These are phyloP conservation scores for Pteria penguin DNA, from an alignment of 2,888 invertebrate genomes.

Conservation along the genomic window DNA sequence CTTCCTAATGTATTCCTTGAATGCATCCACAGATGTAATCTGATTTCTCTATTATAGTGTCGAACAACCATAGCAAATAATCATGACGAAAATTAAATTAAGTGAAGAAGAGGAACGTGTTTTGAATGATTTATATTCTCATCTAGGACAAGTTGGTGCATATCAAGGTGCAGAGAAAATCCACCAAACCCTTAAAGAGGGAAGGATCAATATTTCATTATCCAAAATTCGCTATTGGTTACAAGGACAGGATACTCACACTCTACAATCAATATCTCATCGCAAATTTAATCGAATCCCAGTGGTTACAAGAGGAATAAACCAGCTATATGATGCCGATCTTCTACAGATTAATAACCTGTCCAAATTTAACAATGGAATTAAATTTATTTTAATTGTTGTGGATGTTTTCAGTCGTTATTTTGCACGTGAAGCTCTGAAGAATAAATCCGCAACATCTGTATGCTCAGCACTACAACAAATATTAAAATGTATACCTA, in stretches of 20 bases:
- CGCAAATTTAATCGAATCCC: not conserved
- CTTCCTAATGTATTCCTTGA: too few species aligned
- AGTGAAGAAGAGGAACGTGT: too few species aligned
- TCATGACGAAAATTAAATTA: too few species aligned
- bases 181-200: not conserved
- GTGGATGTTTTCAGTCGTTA: slow-evolving; percentile 39
- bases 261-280: not conserved
- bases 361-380: slow-evolving; percentile 27
- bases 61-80: too few species aligned
- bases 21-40: too few species aligned
- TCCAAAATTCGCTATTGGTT: not conserved
- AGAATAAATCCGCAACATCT: slow-evolving; percentile 27
- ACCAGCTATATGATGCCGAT: slow-evolving; percentile 40
- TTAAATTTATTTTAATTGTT: slow-evolving; percentile 25
- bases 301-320: slow-evolving; percentile 9
- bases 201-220: not conserved
- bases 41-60: too few species aligned
- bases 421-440: slow-evolving; percentile 28
- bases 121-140: not conserved
- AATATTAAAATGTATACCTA: slow-evolving; percentile 4
- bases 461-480: slow-evolving; percentile 1
- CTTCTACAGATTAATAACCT: slow-evolving; percentile 27
- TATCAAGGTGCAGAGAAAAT: not conserved
- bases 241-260: not conserved
- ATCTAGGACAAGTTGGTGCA: not conserved